Conservation (phyloP, 2,888 invertebrate species). For the Ormyrus pomaceus region DNA sequence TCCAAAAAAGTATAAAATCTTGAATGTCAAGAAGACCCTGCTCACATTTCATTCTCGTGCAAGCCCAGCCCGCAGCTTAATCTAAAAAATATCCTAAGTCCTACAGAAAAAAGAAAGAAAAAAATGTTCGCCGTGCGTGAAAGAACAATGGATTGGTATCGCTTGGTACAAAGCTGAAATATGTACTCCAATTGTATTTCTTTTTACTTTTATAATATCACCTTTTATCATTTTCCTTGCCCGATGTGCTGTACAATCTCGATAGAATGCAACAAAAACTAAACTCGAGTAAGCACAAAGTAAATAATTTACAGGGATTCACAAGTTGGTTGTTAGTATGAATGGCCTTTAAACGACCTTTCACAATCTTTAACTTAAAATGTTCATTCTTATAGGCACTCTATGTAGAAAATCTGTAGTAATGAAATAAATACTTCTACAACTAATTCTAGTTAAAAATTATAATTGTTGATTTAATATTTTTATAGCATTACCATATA, state of each 20-base stretch:
- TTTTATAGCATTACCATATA: constrained; percentile 9
- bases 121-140: constrained; percentile 33
- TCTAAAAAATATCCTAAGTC: constrained; percentile 45
- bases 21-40: constrained; percentile 49
- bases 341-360: constrained; percentile 17
- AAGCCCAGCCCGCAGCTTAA: constrained; percentile 57
- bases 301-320: constrained; percentile 45
- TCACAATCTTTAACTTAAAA: constrained; percentile 9
- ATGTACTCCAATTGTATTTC: constrained; percentile 36
- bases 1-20: constrained; percentile 46
- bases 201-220: constrained; percentile 54
- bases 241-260: constrained; percentile 46
- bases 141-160: constrained; percentile 44
- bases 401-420: background rate
- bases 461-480: constrained; percentile 21
- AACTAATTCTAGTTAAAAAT: background rate
- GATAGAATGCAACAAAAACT: constrained; percentile 28
- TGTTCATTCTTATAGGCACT: background rate
- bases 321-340: constrained; percentile 37
- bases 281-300: constrained; percentile 44
- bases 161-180: constrained; percentile 44
- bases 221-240: constrained; percentile 38
- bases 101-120: constrained; percentile 26
- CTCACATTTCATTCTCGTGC: constrained; percentile 53
- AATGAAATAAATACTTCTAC: background rate